A percentile compares a stretch with the other conserved stretches of the same genome.
These are phyloP conservation scores for Tetropium fuscum DNA, from an alignment of 2,888 invertebrate species.

Conservation along the genomic window DNA sequence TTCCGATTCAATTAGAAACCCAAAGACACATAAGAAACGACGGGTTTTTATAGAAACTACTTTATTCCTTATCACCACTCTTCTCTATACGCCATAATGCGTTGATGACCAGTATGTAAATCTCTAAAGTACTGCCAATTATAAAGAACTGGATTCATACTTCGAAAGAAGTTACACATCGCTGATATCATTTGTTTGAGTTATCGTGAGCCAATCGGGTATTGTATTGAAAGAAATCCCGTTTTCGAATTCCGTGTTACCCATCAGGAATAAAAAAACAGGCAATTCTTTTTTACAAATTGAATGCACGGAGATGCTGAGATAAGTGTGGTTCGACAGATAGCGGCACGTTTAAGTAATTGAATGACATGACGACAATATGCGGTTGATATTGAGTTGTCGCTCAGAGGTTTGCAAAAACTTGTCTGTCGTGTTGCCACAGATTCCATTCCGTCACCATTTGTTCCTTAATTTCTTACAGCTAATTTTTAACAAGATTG, in stretches of 20 bases:
- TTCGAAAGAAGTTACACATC: constrained; percentile 5
- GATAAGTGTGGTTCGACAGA: constrained; percentile 16
- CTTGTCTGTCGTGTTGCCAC: constrained; percentile 35
- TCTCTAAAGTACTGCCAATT: constrained; percentile 10
- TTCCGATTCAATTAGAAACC: too few species aligned
- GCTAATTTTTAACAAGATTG: constrained; percentile 10
- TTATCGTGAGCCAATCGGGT: background rate
- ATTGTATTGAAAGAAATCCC: constrained; percentile 11
- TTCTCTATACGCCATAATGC: too few species aligned
- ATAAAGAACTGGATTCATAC: constrained; percentile 11
- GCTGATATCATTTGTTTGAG: constrained; percentile 8
- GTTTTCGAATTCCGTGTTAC: constrained; percentile 3
- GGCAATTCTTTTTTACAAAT: background rate
- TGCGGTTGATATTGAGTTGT: constrained; percentile 39
- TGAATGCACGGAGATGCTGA: constrained; percentile 2
- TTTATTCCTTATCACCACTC: too few species aligned
- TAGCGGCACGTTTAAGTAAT: constrained; percentile 9
- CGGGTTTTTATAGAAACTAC: too few species aligned
- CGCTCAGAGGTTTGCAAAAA: constrained; percentile 39
- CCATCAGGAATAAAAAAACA: background rate
- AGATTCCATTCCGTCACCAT: constrained; percentile 36
- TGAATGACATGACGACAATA: constrained; percentile 22
- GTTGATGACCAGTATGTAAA: constrained; percentile 15
- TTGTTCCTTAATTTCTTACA: constrained; percentile 32
- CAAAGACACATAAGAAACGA: too few species aligned